Percentiles rank a stretch among this genome's conserved stretches.
phyloP scores from a whole-genome alignment of 1,140 invertebrate genomes.

The Coboldia fuscipes region DNA sequence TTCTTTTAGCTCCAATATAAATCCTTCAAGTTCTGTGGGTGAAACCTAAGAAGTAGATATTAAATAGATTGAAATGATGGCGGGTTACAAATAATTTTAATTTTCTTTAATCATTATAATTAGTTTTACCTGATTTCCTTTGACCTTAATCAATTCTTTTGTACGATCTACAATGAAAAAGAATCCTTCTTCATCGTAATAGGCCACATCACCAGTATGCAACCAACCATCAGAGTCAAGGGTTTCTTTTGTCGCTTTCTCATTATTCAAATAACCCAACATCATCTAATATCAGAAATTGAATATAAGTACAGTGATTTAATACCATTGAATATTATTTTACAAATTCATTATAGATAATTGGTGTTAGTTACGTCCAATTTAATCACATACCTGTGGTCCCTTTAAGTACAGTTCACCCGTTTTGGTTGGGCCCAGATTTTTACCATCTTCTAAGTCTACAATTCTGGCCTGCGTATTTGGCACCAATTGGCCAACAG shows the following conservation, averaged over 20 bases:
- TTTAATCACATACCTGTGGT: slow-evolving; percentile 30
- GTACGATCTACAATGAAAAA: slow-evolving; percentile 65
- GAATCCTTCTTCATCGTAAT: slow-evolving; percentile 44
- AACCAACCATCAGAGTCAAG: slow-evolving; percentile 53
- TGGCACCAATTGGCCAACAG: slow-evolving; percentile 32
- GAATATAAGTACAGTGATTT: slow-evolving; percentile 1
- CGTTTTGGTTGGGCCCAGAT: slow-evolving; percentile 26
- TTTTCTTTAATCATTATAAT: too few relatives aligned
- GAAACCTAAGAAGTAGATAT: slow-evolving; percentile 37
- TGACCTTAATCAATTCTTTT: slow-evolving; percentile 75
- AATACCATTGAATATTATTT: too few relatives aligned
- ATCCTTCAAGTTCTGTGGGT: slow-evolving; percentile 59
- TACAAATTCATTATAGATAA: slow-evolving; percentile 2
- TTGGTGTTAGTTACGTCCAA: neutral
- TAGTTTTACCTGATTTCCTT: slow-evolving; percentile 62
- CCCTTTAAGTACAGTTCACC: slow-evolving; percentile 47
- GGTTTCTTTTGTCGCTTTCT: slow-evolving; percentile 35
- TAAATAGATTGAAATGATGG: neutral
- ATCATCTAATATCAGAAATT: slow-evolving; percentile 21
- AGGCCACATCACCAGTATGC: slow-evolving; percentile 63
- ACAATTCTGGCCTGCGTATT: slow-evolving; percentile 43
- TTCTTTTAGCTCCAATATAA: slow-evolving; percentile 44
- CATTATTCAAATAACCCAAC: slow-evolving; percentile 45
- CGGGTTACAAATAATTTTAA: neutral
- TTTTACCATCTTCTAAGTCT: slow-evolving; percentile 25